Conservation (phyloP, 2,797 vertebrate species). For the Chaunax sp. region DNA sequence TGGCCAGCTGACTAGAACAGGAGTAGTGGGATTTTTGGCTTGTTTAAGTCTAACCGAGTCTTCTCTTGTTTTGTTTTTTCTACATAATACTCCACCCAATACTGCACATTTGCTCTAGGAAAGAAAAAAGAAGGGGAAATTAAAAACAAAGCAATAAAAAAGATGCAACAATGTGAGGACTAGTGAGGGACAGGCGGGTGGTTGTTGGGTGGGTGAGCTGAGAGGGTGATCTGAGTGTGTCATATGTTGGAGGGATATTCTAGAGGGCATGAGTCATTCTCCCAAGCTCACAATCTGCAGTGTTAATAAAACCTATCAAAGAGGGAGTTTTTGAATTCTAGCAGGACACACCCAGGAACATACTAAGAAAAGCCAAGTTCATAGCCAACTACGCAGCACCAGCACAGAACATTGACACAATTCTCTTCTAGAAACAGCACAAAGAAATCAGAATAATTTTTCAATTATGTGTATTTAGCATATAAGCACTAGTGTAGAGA, state of each 20-base stretch:
- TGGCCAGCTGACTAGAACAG: conserved; percentile 12
- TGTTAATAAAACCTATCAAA: conserved; percentile 61
- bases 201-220: not conserved
- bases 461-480: not conserved
- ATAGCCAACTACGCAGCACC: conserved; percentile 32
- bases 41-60: not conserved
- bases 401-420: not conserved
- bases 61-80: conserved; percentile 7
- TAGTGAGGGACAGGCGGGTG: not conserved
- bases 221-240: conserved; percentile 34
- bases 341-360: conserved; percentile 60
- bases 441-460: not conserved
- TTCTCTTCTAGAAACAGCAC: not conserved
- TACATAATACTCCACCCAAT: not conserved
- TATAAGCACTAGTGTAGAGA: not conserved
- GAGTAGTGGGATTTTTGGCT: not conserved
- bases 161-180: not conserved
- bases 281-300: conserved; percentile 35
- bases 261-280: conserved; percentile 60
- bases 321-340: conserved; percentile 63
- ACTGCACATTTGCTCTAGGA: not conserved
- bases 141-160: conserved; percentile 11
- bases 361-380: conserved; percentile 13
- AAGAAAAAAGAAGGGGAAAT: not conserved
- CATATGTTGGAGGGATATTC: too few relatives aligned